A percentile compares a stretch with the other conserved stretches of the same genome.
Conservation (phyloP, 2,888 invertebrate species). For the Tachina lurida region DNA sequence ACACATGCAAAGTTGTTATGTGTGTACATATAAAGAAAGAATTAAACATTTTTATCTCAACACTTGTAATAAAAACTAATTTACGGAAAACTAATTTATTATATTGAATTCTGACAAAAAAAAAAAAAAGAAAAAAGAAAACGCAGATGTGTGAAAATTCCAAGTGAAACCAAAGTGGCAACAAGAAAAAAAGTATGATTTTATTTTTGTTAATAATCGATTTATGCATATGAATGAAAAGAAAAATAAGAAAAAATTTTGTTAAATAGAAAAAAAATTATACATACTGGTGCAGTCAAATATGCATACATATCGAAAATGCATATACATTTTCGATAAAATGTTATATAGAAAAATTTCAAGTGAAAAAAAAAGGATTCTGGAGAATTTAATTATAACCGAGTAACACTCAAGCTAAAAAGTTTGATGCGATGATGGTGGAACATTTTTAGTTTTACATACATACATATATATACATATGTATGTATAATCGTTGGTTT, state of each 20-base stretch:
- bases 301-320: slow-evolving; percentile 33
- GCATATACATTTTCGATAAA: slow-evolving; percentile 43
- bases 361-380: slow-evolving; percentile 29
- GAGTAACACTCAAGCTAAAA: not conserved
- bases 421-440: not conserved
- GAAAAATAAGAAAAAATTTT: slow-evolving; percentile 33
- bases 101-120: not conserved
- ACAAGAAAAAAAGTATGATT: slow-evolving; percentile 40
- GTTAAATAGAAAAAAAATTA: slow-evolving; percentile 44
- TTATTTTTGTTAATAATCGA: slow-evolving; percentile 66
- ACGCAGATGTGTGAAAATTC: slow-evolving; percentile 10
- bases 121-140: no score
- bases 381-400: not conserved
- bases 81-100: slow-evolving; percentile 32
- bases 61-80: slow-evolving; percentile 21
- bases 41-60: slow-evolving; percentile 22
- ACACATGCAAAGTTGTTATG: not conserved
- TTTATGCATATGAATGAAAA: slow-evolving; percentile 62
- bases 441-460: slow-evolving; percentile 31
- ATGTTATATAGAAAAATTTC: slow-evolving; percentile 32
- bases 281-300: slow-evolving; percentile 60
- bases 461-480: no score
- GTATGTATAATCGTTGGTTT: slow-evolving; percentile 18
- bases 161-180: slow-evolving; percentile 39
- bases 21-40: slow-evolving; percentile 5